Conservation (phyloP, 2,888 invertebrate genomes). For the Trichacis sp. region DNA sequence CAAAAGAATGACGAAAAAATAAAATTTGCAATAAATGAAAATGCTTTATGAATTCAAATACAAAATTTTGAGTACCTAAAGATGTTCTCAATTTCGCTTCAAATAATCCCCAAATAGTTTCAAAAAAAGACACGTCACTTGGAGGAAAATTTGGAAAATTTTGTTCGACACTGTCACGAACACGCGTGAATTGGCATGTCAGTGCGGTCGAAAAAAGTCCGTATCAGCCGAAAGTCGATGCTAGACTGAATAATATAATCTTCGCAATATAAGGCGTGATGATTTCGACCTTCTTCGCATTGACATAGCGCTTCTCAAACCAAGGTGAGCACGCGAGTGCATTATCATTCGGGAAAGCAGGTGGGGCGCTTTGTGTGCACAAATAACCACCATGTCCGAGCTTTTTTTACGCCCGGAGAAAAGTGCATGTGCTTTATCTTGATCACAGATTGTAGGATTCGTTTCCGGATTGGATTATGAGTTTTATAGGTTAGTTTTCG, state of each 20-base stretch:
- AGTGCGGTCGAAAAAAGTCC: slow-evolving; percentile 8
- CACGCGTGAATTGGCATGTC: slow-evolving; percentile 2
- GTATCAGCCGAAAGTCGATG: slow-evolving; percentile 23
- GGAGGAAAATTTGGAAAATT: too few relatives aligned
- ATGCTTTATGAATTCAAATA: too few relatives aligned
- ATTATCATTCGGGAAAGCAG: slow-evolving; percentile 10
- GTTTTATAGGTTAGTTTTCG: too few relatives aligned
- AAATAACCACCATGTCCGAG: background rate
- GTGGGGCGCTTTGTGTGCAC: slow-evolving; percentile 14
- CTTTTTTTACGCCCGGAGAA: background rate
- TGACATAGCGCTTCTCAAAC: slow-evolving; percentile 30
- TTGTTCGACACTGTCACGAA: slow-evolving; percentile 16
- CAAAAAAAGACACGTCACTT: too few relatives aligned
- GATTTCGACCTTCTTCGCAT: slow-evolving; percentile 32
- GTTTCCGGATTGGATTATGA: too few relatives aligned
- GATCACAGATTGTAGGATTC: too few relatives aligned
- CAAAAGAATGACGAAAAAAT: too few relatives aligned
- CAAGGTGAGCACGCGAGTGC: slow-evolving; percentile 31
- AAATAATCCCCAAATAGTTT: too few relatives aligned
- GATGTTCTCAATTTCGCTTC: too few relatives aligned
- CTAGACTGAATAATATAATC: slow-evolving; percentile 24
- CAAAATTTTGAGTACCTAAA: too few relatives aligned
- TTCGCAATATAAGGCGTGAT: slow-evolving; percentile 22
- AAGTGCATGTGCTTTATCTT: too few relatives aligned
- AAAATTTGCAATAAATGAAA: too few relatives aligned